These are phyloP conservation scores for Bembecia ichneumoniformis DNA, from an alignment of 2,888 invertebrate genomes.

Conservation along the genomic window DNA sequence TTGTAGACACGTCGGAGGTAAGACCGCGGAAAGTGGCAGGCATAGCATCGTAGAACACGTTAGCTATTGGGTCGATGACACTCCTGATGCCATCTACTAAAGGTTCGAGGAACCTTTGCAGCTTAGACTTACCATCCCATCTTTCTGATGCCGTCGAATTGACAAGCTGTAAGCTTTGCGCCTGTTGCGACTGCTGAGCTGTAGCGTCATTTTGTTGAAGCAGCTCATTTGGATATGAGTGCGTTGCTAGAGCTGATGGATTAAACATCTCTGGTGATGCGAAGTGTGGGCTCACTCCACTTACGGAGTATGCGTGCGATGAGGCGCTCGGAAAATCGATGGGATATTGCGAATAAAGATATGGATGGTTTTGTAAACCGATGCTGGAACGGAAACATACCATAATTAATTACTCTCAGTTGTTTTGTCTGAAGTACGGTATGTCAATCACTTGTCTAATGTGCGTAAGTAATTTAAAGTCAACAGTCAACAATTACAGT, in stretches of 20 bases:
- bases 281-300: slow-evolving; percentile 64
- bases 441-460: background rate
- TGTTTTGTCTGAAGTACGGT: slow-evolving; percentile 2
- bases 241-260: slow-evolving; percentile 51
- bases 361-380: slow-evolving; percentile 66
- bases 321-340: slow-evolving; percentile 70
- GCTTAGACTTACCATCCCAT: slow-evolving; percentile 69
- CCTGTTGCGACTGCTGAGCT: slow-evolving; percentile 69
- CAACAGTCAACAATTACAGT: too few species aligned
- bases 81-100: slow-evolving; percentile 47
- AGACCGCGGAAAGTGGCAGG: slow-evolving; percentile 58
- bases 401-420: background rate
- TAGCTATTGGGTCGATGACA: slow-evolving; percentile 54
- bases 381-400: slow-evolving; percentile 59
- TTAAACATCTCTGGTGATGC: slow-evolving; percentile 63
- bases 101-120: slow-evolving; percentile 61
- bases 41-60: slow-evolving; percentile 51
- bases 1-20: slow-evolving; percentile 47
- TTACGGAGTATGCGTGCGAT: slow-evolving; percentile 68
- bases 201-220: slow-evolving; percentile 58
- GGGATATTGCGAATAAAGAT: slow-evolving; percentile 69
- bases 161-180: slow-evolving; percentile 46
- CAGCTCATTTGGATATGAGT: slow-evolving; percentile 53
- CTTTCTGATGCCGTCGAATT: slow-evolving; percentile 62
- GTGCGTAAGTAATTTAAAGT: too few species aligned